phyloP scores from a whole-genome alignment of 1,140 invertebrate species.

The Polypedilum pembai region DNA sequence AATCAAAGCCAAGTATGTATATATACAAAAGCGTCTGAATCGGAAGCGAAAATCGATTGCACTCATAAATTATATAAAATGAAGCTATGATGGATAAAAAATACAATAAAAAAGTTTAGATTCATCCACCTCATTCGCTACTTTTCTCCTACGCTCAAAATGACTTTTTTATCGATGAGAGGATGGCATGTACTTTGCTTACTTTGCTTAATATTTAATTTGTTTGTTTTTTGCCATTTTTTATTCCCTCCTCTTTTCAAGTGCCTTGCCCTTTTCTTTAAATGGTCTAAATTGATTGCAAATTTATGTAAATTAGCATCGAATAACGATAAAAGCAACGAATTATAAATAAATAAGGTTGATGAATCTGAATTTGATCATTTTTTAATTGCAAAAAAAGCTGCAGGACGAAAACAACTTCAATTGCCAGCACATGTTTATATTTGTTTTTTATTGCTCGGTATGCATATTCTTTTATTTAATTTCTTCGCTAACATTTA shows the following conservation, averaged over 20 bases:
- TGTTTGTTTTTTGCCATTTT: not conserved
- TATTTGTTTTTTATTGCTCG: not conserved
- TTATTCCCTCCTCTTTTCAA: not conserved
- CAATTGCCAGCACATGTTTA: not conserved
- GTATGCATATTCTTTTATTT: not conserved
- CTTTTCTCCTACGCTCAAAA: not conserved
- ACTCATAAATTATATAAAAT: constrained; percentile 20
- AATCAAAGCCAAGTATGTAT: constrained; percentile 4
- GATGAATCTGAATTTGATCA: not conserved
- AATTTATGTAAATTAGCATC: not conserved
- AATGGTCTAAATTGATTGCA: not conserved
- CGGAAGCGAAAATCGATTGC: constrained; percentile 3
- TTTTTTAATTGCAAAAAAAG: not conserved
- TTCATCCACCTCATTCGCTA: not conserved
- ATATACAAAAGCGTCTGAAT: constrained; percentile 2
- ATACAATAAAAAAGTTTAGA: too few relatives aligned
- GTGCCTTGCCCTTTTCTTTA: not conserved
- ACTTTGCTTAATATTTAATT: not conserved
- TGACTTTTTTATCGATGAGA: too few relatives aligned
- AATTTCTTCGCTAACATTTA: not conserved
- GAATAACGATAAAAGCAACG: not conserved
- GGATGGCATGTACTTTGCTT: not conserved
- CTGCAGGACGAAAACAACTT: not conserved
- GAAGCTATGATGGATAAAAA: not conserved
- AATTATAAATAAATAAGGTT: not conserved